phyloP scores from a whole-genome alignment of 2,888 invertebrate genomes.

The Eulithis testata region DNA sequence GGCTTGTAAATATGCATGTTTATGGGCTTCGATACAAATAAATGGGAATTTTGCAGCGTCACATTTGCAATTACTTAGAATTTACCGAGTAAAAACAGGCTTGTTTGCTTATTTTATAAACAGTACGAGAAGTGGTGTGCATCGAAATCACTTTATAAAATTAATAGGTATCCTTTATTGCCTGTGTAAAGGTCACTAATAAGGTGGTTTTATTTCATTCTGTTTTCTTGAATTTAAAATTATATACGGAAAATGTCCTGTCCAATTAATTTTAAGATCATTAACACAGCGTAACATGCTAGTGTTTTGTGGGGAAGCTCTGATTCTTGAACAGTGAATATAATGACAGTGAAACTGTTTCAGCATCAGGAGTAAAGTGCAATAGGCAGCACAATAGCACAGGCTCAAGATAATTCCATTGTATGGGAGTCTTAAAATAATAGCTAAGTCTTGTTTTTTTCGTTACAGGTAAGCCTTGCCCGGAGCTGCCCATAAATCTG shows the following conservation, averaged over 20 bases:
- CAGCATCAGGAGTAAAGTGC: conserved; percentile 36
- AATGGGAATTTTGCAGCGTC: conserved; percentile 23
- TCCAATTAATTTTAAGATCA: not conserved
- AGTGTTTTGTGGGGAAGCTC: conserved; percentile 15
- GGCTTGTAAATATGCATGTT: conserved; percentile 69
- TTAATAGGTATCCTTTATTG: not conserved
- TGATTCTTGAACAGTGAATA: conserved; percentile 38
- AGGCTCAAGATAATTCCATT: conserved; percentile 43
- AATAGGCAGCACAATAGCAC: conserved; percentile 46
- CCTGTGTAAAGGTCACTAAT: not conserved
- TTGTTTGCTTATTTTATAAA: conserved; percentile 1
- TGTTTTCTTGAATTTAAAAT: not conserved
- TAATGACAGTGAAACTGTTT: conserved; percentile 38
- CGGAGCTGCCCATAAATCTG: conserved; percentile 40
- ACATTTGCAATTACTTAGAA: conserved; percentile 24
- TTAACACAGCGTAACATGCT: not conserved
- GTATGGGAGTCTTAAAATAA: conserved; percentile 42
- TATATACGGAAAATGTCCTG: too few species aligned
- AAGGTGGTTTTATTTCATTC: not conserved
- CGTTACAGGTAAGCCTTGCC: conserved; percentile 41
- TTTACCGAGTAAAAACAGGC: conserved; percentile 3
- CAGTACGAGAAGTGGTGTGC: not conserved
- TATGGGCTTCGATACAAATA: conserved; percentile 52
- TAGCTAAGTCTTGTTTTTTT: conserved; percentile 40
- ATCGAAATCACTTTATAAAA: conserved; percentile 1